Conservation (phyloP, 1,140 invertebrate species). For the Eupristina koningsbergeri region DNA sequence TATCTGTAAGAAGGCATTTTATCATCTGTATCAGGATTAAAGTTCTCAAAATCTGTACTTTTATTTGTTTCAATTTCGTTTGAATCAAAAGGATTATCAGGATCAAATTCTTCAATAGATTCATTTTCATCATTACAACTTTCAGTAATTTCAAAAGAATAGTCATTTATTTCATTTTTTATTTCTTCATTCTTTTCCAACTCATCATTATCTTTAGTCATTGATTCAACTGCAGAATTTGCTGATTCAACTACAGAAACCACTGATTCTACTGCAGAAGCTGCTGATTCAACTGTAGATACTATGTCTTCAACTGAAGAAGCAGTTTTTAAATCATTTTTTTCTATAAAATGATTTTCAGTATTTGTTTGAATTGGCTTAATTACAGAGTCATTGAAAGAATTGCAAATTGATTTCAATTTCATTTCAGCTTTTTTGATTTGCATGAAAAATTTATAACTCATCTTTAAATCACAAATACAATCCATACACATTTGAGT, state of each 20-base stretch:
- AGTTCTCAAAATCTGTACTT: conserved; percentile 13
- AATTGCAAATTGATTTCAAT: conserved; percentile 63
- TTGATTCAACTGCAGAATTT: too few species aligned
- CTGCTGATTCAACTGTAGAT: too few species aligned
- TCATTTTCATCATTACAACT: conserved; percentile 61
- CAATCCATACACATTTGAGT: conserved; percentile 73
- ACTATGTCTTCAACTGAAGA: background rate
- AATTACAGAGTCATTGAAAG: conserved; percentile 52
- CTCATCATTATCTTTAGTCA: conserved; percentile 6
- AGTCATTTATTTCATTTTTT: conserved; percentile 1
- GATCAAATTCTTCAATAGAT: conserved; percentile 70
- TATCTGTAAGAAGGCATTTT: conserved; percentile 56
- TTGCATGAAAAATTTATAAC: conserved; percentile 72
- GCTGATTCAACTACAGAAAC: too few species aligned
- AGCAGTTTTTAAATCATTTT: conserved; percentile 6
- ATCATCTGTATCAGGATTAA: background rate
- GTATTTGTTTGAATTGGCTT: conserved; percentile 18
- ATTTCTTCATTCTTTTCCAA: background rate
- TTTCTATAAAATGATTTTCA: conserved; percentile 4
- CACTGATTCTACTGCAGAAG: too few species aligned
- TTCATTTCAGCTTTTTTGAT: conserved; percentile 71
- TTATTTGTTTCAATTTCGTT: conserved; percentile 16
- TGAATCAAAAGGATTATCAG: conserved; percentile 59
- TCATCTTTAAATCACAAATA: conserved; percentile 71
- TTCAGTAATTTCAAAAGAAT: conserved; percentile 10